These are phyloP conservation scores for Hydrocynus forskahlii DNA, from an alignment of 2,797 vertebrate species.

Conservation along the genomic window DNA sequence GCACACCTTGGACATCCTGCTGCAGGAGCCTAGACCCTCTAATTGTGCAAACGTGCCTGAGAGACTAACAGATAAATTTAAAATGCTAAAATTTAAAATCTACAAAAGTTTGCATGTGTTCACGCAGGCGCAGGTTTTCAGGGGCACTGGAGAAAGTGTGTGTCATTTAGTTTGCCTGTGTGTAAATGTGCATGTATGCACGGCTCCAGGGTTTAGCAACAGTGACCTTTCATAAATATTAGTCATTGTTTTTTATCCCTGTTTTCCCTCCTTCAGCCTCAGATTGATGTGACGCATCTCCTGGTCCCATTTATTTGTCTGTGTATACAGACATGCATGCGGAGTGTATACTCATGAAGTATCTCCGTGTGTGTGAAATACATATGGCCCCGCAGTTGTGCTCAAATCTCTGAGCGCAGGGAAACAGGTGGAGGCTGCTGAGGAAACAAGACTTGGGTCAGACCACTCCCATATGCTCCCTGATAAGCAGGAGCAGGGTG, in stretches of 20 bases:
- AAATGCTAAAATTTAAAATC: slow-evolving; percentile 37
- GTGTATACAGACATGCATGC: background rate
- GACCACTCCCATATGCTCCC: slow-evolving; percentile 53
- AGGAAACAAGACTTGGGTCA: slow-evolving; percentile 75
- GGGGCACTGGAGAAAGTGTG: background rate
- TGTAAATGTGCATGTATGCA: slow-evolving; percentile 40
- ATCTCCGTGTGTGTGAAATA: slow-evolving; percentile 61
- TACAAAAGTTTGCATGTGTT: slow-evolving; percentile 18
- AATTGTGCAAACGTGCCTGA: slow-evolving; percentile 60
- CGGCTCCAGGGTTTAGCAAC: slow-evolving; percentile 74
- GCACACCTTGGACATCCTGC: slow-evolving; percentile 61
- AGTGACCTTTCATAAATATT: slow-evolving; percentile 77
- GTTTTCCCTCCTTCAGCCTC: slow-evolving; percentile 63
- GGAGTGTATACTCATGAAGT: slow-evolving; percentile 3
- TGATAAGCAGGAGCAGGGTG: slow-evolving; percentile 43
- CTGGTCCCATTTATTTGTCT: slow-evolving; percentile 26
- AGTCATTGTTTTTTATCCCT: slow-evolving; percentile 74
- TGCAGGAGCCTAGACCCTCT: slow-evolving; percentile 52
- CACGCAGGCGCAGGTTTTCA: background rate
- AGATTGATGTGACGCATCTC: slow-evolving; percentile 67
- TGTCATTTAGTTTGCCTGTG: slow-evolving; percentile 32
- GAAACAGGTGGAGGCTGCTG: slow-evolving; percentile 81
- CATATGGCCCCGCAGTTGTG: slow-evolving; percentile 77
- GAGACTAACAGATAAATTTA: slow-evolving; percentile 56
- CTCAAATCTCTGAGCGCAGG: slow-evolving; percentile 74